phyloP scores from a whole-genome alignment of 2,888 invertebrate species.

The Gisinianus flammeolus region DNA sequence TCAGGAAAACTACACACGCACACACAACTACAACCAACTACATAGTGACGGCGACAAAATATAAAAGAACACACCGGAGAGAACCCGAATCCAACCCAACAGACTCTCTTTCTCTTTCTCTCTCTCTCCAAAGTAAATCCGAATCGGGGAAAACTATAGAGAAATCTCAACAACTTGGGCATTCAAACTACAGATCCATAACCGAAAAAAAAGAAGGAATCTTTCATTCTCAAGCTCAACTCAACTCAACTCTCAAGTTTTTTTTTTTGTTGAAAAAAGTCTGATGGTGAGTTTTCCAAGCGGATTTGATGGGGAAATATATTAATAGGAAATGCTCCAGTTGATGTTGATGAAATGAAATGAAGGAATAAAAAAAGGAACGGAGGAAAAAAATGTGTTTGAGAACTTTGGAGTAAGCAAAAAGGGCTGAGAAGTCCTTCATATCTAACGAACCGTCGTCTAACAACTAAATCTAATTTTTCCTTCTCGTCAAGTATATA shows the following conservation, averaged over 20 bases:
- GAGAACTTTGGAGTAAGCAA: background rate
- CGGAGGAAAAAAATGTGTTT: background rate
- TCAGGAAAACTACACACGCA: background rate
- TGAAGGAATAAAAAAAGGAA: background rate
- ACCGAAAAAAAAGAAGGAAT: too few species aligned
- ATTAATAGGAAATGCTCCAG: background rate
- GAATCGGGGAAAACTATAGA: background rate
- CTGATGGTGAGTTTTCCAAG: background rate
- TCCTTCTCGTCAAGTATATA: background rate
- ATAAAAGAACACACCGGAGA: background rate
- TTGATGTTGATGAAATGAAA: background rate
- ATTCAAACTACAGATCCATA: too few species aligned
- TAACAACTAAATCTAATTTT: constrained; percentile 14
- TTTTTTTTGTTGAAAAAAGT: background rate
- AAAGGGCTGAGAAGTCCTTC: background rate
- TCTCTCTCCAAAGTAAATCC: background rate
- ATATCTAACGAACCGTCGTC: constrained; percentile 1
- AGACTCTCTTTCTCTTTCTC: too few species aligned
- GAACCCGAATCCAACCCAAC: too few species aligned
- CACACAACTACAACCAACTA: background rate
- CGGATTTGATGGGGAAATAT: background rate
- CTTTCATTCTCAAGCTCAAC: background rate
- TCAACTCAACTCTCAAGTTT: too few species aligned
- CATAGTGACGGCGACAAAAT: background rate
- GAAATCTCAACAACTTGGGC: background rate